Base-by-base conservation (phyloP, 2,113 vertebrate genomes). In the Neomonachus schauinslandi region DNA sequence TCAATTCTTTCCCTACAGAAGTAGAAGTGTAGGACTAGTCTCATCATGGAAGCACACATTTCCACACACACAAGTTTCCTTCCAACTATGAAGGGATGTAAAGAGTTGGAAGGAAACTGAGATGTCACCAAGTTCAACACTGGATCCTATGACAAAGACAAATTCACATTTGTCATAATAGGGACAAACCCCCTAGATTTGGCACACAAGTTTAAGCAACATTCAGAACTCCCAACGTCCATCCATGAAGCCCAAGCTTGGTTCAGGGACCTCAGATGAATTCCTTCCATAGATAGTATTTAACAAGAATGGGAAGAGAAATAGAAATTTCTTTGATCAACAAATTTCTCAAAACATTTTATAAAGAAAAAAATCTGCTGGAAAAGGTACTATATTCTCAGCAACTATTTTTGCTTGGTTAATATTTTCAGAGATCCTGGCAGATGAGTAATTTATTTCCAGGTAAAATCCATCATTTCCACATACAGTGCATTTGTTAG, bases 401-500 rank as follows among this genome's bases (percentile, higher is more conserved):
- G 85, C 69, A 93, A 95, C 71, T 89, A 72, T 57, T 97, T 97
- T 94, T 94, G 89, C 91, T 95, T 94, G 71, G 89, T 81, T 96
- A 82, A 95, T 93, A 82, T 94, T 91, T 97, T 96, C 53, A 80
- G 74, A 95, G 19, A 92, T 51, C 7, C 53, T 59, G 7, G 92
- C 19, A 72, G 76, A 46, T 79, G 76, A 94, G 59, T 88, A 89
- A 95, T 91, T 96, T 94, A 77, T 63, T 94, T 90, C 90, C 39
- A 92, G 65, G 74, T 61, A 79, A 97, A 97, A 97, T 91, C 39
- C 81, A 88, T 96, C 96, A 88, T 97, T 93, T 95, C 81, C 57
- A 94, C 55, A 84, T 74, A 63, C 46, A 84, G 36, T 49, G 81
- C 84, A 72, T 89, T 91, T 76, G 51, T 77, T 71, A 87, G 22